Base-by-base conservation (phyloP, 2,113 vertebrate species). In the Eurystomus gularis region DNA sequence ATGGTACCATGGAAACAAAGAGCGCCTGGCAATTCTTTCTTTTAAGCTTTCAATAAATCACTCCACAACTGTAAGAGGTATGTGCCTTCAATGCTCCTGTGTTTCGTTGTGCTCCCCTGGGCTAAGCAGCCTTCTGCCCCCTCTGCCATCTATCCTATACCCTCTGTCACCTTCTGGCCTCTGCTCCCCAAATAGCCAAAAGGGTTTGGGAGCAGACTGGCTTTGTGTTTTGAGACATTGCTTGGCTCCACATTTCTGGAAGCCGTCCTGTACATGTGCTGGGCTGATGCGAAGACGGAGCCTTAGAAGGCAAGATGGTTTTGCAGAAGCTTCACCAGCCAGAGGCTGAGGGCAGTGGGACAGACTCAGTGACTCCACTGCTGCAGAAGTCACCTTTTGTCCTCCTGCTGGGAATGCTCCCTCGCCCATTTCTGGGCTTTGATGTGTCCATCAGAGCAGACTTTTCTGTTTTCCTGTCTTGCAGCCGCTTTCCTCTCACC, bases 1-100 rank as follows among this genome's bases (percentile, higher is more conserved):
- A 96, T 95, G 95, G 92, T 95, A 28, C 95, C 97, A 97, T 96
- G 97, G 97, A 97, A 97, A 97, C 96, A 83, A 96, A 95, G 77
- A 87, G 90, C 0, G 66, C 77, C 86, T 48, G 88, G 94, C 95
- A 91, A 92, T 90, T 85, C 88, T 28, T 94, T 79, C 81, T 49
- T n/a, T 90, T 68, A 69, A 70, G 92, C 88, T 96, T 87, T 44
- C 81, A 90, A 94, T 96, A 96, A 97, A 96, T 97, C 96, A 96
- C 79, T 90, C 37, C 64, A 35, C 77, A 89, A 85, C 72, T 57
- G 82, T 79, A 88, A 84, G 86, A 90, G 80, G 82, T 83, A 81
- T 5, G 0, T 82, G 89, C 65, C 55, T 93, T 89, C 92, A 58
- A 8, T 84, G 81, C 58, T 81, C 65, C 73, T 78, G 42, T 71